Evolutionary conservation across 2,888 invertebrate species (phyloP).

Genomic region (Synergus gifuensis): DNA sequence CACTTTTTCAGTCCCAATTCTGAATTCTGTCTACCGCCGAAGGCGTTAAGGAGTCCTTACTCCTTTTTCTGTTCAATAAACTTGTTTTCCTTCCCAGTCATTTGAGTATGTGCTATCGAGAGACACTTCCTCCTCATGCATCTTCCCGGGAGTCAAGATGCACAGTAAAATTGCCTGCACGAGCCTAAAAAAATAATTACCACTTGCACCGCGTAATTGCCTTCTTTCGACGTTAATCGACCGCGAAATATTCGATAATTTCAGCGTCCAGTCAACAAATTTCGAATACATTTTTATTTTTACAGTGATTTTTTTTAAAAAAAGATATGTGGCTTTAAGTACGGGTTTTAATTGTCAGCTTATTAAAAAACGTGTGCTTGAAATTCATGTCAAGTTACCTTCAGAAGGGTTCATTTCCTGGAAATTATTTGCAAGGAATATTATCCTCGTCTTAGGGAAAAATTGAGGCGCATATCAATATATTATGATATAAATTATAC

Average conservation of each 20-base stretch:
- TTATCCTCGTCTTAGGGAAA: background rate
- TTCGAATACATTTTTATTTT: background rate
- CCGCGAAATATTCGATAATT: constrained; percentile 61
- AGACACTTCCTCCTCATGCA: background rate
- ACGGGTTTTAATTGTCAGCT: background rate
- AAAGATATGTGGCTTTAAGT: background rate
- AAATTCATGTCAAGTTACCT: background rate
- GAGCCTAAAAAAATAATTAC: constrained; percentile 44
- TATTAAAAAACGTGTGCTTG: background rate
- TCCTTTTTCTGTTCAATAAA: background rate
- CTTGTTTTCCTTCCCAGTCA: constrained; percentile 7
- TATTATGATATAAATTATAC: too few species aligned
- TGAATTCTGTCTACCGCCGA: background rate
- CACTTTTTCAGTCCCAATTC: background rate
- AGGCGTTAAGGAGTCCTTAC: background rate
- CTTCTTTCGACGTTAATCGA: constrained; percentile 57
- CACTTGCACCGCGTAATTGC: constrained; percentile 44
- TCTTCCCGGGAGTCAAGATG: background rate
- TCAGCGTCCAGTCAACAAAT: constrained; percentile 30
- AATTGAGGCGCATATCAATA: too few species aligned
- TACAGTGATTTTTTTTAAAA: background rate
- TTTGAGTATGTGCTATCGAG: background rate
- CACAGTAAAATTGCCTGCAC: background rate
- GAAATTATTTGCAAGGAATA: background rate
- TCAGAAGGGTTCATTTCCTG: background rate